Base-by-base conservation (phyloP, 2,113 vertebrate species). In the Macrotus californicus region DNA sequence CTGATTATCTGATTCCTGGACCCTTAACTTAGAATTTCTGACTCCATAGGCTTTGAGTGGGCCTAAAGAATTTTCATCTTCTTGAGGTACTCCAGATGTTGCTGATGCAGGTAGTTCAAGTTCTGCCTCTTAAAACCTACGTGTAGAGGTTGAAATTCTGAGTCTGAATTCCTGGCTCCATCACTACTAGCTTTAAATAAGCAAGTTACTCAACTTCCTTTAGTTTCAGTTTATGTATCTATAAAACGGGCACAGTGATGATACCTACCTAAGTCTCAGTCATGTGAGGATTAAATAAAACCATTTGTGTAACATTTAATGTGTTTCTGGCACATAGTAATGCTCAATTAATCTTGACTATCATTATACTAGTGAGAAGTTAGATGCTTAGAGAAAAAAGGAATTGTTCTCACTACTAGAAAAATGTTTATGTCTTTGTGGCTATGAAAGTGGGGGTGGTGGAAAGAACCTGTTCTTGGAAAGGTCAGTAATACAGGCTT, bases 311-410 rank as follows among this genome's bases (percentile, higher is more conserved):
- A 82, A 73, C 5, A n/a, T 41, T 41, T 41, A 52, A 73, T 64
- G 29, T 88, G 43, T 73, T 75, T 84, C 34, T 80, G 66, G 69
- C 5, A 59, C 18, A 69, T 5, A 80, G 56, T 19, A 83, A 36
- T 81, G 12, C 19, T 76, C 72, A 72, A 8, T 56, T 85, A 67
- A 16, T 48, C 5, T 84, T 54, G 64, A 7, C 13, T 52, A n/a
- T 41, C 54, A 39, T 43, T 73, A 24, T 61, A 36, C 19, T 83
- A 73, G 64, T 29, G n/a, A 66, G 19, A 93, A 59, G 19, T 72
- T 81, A 36, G 39, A 75, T 83, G 92, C 85, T 94, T 82, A 94
- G 24, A 87, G 43, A 70, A 59, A 15, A 90, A 85, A 21, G 87
- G 6, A 76, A 50, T 64, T 48, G 70, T 87, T 84, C 56, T 73